Percentiles rank a stretch among this genome's conserved stretches.
Conservation (phyloP, 1,140 invertebrate species). For the Apis laboriosa region DNA sequence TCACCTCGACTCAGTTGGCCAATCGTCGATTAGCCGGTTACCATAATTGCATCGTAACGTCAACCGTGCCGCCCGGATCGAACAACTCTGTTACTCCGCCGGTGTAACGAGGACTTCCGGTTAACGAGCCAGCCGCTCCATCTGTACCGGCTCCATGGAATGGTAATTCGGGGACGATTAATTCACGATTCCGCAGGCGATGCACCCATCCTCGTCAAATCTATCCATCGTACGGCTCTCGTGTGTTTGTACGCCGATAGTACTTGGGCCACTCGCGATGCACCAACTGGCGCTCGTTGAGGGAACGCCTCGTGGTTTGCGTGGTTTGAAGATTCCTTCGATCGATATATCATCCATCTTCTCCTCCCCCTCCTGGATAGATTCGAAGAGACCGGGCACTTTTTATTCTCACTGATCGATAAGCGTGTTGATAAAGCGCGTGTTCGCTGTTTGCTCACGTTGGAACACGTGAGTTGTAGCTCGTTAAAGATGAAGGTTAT, state of each 20-base stretch:
- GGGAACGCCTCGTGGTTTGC: conserved; percentile 31
- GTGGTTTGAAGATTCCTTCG: background rate
- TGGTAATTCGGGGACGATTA: conserved; percentile 62
- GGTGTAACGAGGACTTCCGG: conserved; percentile 10
- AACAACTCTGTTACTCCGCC: background rate
- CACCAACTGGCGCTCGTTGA: background rate
- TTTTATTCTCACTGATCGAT: no score
- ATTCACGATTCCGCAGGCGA: conserved; percentile 59
- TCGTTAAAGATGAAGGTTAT: no score
- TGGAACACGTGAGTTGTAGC: no score
- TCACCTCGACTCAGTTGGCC: conserved; percentile 21
- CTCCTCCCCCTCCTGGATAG: background rate
- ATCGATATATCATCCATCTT: background rate
- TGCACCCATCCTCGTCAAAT: conserved; percentile 51
- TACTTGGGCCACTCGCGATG: conserved; percentile 23
- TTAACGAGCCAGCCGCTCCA: conserved; percentile 31
- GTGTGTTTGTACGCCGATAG: conserved; percentile 25
- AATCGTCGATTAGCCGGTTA: conserved; percentile 53
- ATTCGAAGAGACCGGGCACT: background rate
- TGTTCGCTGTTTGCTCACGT: no score
- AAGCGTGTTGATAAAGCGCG: no score
- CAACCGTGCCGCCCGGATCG: conserved; percentile 29
- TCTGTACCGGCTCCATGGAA: conserved; percentile 42
- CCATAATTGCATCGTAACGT: conserved; percentile 57
- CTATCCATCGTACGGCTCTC: conserved; percentile 4